These are phyloP conservation scores for Rhagoletis pomonella DNA, from an alignment of 1,140 invertebrate species.

Conservation along the genomic window DNA sequence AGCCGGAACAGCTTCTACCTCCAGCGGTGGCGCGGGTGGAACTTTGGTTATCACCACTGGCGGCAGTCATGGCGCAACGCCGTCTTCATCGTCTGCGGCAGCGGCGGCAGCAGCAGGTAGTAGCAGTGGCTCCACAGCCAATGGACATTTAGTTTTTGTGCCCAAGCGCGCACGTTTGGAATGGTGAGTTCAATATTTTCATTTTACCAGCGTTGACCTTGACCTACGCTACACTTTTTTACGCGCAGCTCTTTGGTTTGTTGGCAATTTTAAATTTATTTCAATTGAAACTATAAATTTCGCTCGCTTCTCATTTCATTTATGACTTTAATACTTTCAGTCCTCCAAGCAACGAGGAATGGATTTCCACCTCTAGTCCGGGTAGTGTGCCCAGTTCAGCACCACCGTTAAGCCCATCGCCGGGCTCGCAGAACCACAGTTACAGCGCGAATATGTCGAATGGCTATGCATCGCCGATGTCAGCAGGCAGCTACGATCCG, in stretches of 20 bases:
- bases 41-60: slow-evolving; percentile 1
- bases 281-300: too few species aligned
- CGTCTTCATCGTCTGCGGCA: slow-evolving; percentile 23
- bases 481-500: slow-evolving; percentile 88
- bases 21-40: background rate
- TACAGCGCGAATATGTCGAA: slow-evolving; percentile 80
- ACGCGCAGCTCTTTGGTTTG: background rate
- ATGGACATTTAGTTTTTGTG: slow-evolving; percentile 62
- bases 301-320: background rate
- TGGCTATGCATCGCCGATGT: slow-evolving; percentile 88
- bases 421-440: slow-evolving; percentile 76
- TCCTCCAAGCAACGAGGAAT: slow-evolving; percentile 76
- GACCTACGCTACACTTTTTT: background rate
- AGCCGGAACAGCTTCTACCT: background rate
- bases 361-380: slow-evolving; percentile 78
- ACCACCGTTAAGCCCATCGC: slow-evolving; percentile 78
- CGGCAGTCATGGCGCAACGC: slow-evolving; percentile 8
- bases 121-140: slow-evolving; percentile 56
- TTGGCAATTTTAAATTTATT: background rate
- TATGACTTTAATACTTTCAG: slow-evolving; percentile 59
- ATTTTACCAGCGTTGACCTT: background rate
- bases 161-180: slow-evolving; percentile 70
- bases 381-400: slow-evolving; percentile 78
- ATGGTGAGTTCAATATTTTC: slow-evolving; percentile 62
- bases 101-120: slow-evolving; percentile 39